Evolutionary conservation across 2,113 vertebrate genomes (phyloP).

Genomic region (Scalopus aquaticus): DNA sequence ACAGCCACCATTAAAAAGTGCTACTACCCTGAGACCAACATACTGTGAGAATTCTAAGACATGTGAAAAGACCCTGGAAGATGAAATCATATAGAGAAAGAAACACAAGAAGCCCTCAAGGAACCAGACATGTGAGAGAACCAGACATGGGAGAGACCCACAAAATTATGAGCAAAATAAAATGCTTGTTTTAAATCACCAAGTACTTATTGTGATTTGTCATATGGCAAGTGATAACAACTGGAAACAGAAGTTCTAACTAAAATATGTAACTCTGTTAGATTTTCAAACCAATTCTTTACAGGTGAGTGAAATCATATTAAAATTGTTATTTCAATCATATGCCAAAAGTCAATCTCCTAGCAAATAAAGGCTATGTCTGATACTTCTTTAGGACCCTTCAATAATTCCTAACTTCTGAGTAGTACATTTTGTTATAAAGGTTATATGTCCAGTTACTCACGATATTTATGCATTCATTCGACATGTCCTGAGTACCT

Average conservation of each 20-base stretch:
- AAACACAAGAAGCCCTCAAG: neutral
- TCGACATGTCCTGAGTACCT: neutral
- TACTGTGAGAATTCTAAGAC: neutral
- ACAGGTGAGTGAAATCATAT: neutral
- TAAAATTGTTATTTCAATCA: neutral
- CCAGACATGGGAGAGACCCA: too few relatives aligned
- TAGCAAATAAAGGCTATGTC: neutral
- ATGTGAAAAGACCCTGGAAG: neutral
- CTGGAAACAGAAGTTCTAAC: neutral
- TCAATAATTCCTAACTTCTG: neutral
- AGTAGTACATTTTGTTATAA: neutral
- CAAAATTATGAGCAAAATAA: neutral
- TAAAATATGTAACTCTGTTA: neutral
- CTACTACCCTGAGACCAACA: neutral
- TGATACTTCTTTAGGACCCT: neutral
- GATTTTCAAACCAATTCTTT: neutral
- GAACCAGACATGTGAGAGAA: neutral
- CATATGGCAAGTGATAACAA: neutral
- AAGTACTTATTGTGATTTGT: neutral
- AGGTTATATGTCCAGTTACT: neutral
- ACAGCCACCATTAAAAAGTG: neutral
- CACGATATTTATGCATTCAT: neutral
- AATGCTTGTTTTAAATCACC: neutral
- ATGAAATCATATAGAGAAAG: neutral
- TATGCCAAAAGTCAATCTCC: neutral